Evolutionary conservation across 2,888 invertebrate species (phyloP), one percentile per base, ranked within the genome.

Genomic region (Actias luna): DNA sequence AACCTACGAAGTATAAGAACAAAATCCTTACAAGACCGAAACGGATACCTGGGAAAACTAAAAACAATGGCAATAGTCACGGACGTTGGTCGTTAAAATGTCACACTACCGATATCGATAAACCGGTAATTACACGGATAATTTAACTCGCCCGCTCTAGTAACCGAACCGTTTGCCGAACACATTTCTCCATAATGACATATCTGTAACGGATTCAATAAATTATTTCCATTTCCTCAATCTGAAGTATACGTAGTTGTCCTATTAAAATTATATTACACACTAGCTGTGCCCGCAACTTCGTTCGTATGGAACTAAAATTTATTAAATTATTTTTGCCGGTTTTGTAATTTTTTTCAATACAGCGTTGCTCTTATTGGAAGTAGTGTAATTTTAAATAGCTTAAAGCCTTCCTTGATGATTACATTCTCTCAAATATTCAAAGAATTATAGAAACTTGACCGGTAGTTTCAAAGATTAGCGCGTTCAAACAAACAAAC

Each of bases 141-240:
- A 80, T 82, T 82, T 78, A 72, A 74, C 67, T 71, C 65, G 59
- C 62, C 61, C 73, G 82, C 79, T 83, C 82, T 68, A 78, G 63
- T 71, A 72, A 72, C 18, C 63, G 58, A 46, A 16, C 27, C 58
- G 29, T 29, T 16, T 29, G 63, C 62, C 67, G 67, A 65, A 67
- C 65, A 60, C 69, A 58, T 80, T 78, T 81, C 80, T 69, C 76
- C 63, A 60, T 79, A 78, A 79, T 75, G 61, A 73, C 66, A 68
- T 60, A 63, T 62, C 59, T 65, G 7, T 50, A 35, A 62, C 22
- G 59, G 39, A 61, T 65, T 64, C 59, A 67, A 66, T 67, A 62
- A 33, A 29, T 22, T 27, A n/a, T 18, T 22, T 22, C 29, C 35
- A 18, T 31, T 14, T 12, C 18, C 31, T 35, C 22, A 10, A 31